phyloP scores from a whole-genome alignment of 2,113 vertebrate species.

The Lasiurus cinereus region DNA sequence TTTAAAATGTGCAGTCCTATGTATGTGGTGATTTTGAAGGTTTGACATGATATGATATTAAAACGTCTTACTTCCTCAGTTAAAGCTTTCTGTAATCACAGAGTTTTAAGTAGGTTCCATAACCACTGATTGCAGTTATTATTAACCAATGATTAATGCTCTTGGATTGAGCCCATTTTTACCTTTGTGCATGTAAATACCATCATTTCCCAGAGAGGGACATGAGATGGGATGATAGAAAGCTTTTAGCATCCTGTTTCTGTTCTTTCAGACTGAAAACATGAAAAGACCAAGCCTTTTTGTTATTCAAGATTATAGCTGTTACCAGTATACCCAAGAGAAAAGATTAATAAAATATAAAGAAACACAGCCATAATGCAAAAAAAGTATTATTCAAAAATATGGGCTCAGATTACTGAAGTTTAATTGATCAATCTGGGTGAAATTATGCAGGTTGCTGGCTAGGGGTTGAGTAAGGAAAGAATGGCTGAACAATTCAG shows the following conservation, averaged over 20 bases:
- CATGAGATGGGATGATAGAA: not conserved
- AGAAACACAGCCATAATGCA: not conserved
- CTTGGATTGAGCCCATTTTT: not conserved
- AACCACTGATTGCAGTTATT: not conserved
- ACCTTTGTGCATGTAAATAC: not conserved
- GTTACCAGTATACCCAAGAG: not conserved
- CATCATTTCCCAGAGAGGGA: not conserved
- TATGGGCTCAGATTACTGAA: not conserved
- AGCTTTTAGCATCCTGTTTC: not conserved
- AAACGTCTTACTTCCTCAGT: not conserved
- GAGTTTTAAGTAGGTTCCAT: not conserved
- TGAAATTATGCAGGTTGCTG: not conserved
- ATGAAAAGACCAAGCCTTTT: not conserved
- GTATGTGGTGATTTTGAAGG: not conserved
- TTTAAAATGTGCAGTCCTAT: not conserved
- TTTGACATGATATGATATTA: not conserved
- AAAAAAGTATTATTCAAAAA: not conserved
- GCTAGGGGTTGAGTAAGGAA: not conserved
- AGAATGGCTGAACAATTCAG: not conserved
- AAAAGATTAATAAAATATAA: not conserved
- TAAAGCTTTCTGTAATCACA: not conserved
- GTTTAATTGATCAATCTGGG: not conserved
- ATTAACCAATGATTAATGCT: not conserved
- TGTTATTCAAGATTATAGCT: not conserved
- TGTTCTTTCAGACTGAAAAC: not conserved